Evolutionary conservation across 2,888 invertebrate genomes (phyloP).

Genomic region (Tetragonula carbonaria): DNA sequence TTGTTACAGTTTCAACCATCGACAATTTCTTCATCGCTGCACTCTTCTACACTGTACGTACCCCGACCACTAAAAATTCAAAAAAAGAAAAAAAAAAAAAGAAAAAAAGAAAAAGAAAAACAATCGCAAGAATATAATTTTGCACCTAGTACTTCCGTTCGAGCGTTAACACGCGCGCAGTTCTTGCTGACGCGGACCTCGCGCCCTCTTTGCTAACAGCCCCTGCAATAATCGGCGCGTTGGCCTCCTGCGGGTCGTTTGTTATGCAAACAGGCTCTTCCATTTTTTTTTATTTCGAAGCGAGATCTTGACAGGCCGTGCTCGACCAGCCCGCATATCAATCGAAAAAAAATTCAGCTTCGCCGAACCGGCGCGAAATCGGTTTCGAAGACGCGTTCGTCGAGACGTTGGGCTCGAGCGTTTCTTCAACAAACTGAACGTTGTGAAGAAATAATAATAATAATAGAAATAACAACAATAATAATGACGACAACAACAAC

Average conservation of each 20-base stretch:
- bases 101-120: not conserved
- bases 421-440: not conserved
- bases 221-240: slow-evolving; percentile 50
- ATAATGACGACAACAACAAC: too few species aligned
- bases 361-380: not conserved
- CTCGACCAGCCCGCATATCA: slow-evolving; percentile 17
- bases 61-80: too few species aligned
- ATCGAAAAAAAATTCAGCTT: not conserved
- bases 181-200: slow-evolving; percentile 34
- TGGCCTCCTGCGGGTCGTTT: slow-evolving; percentile 59
- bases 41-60: too few species aligned
- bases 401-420: not conserved
- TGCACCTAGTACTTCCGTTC: not conserved
- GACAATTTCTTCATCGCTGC: too few species aligned
- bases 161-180: slow-evolving; percentile 23
- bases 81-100: too few species aligned
- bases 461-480: too few species aligned
- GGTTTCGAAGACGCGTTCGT: not conserved
- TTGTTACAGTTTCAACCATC: too few species aligned
- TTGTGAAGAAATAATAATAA: too few species aligned
- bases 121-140: not conserved
- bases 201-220: slow-evolving; percentile 37
- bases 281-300: slow-evolving; percentile 39
- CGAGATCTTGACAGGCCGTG: slow-evolving; percentile 36
- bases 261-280: slow-evolving; percentile 57